Base-by-base conservation (phyloP, 2,797 vertebrate genomes). In the Siniperca undulata region DNA sequence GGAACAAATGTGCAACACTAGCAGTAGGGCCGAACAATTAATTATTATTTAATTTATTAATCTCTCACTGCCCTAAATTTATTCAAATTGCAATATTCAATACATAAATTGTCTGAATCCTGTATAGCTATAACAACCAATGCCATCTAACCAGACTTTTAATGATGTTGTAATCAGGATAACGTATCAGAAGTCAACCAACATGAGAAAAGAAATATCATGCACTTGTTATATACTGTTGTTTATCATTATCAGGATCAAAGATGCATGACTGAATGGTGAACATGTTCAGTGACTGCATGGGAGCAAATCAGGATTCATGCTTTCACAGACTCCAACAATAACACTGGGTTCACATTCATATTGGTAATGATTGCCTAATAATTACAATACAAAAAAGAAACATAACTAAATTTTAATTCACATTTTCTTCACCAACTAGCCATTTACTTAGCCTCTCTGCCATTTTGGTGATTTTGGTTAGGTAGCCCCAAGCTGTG, bases 231-330 rank as follows among this genome's bases (percentile, higher is more conserved):
- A 30, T 30, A 30, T 30, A 30, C 30, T 30, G 16, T 34, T 34
- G 16, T 19, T 56, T 10, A 20, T 38, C 20, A 53, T 22, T 5
- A 58, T 55, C n/a, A 58, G 55, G 30, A 30, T 30, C 36, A 22
- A 11, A 58, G 55, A 78, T 83, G 82, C 86, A 50, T 88, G 80
- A 78, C 76, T 83, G 86, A 86, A 13, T 82, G 73, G 69, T 5
- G 68, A 68, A 59, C 77, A 55, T 53, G 72, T 61, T 69, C 34
- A 24, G 7, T 34, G 52, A 34, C 64, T 73, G 55, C 61, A 70
- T 81, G 82, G 78, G 74, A 81, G 81, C 38, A 16, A 77, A 66
- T 42, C 48, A 22, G 66, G 56, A 34, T 58, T 83, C 83, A 80
- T 14, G 42, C 75, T 38, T 19, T 64, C 78, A 50, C 80, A 52